Evolutionary conservation across 2,888 invertebrate species (phyloP), one percentile per base, ranked within the genome.

Genomic region (Anthrax anthrax): DNA sequence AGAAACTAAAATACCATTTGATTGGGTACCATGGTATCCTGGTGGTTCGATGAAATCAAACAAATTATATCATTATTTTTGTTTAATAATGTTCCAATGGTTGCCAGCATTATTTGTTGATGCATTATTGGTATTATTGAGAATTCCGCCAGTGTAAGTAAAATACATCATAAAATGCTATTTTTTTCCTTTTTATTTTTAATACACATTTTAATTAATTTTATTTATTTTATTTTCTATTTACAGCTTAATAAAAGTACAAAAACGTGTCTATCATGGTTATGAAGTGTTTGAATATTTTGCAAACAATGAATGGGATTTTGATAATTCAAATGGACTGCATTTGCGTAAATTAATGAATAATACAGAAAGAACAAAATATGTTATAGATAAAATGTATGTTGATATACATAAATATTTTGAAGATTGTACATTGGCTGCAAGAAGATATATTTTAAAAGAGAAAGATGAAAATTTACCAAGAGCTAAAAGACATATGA

Each of bases 221-320:
- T 29, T 5, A 39, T 19, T 18, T 18, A 9, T 19, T 39, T 44
- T 43, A 14, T 41, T 23, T 29, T 34, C 41, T 41, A 18, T 23
- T 61, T 69, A 1, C 63, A 91, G 90, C 27, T 72, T 91, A 60
- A 81, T 85, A 59, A 77, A 81, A 43, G 82, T 90, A 2, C 91
- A 91, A 55, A 78, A 81, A 47, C 78, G 87, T 41, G 84, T 94
- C 56, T 76, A 75, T 53, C 86, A 88, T 69, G 87, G 91, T 0
- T 86, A 90, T 59, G 85, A 87, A 58, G 84, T 87, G 0, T 84
- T 94, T 58, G 87, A 90, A 60, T 92, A 90, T 62, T 94, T 94
- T 67, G 89, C 91, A 0, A 87, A 84, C 62, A 86, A 87, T 60
- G 87, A 89, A 51, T 94, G 94, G 92, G 83, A 84, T 59, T 89